Evolutionary conservation across 1,140 invertebrate species (phyloP).

Genomic region (Thaumatotibia leucotreta): DNA sequence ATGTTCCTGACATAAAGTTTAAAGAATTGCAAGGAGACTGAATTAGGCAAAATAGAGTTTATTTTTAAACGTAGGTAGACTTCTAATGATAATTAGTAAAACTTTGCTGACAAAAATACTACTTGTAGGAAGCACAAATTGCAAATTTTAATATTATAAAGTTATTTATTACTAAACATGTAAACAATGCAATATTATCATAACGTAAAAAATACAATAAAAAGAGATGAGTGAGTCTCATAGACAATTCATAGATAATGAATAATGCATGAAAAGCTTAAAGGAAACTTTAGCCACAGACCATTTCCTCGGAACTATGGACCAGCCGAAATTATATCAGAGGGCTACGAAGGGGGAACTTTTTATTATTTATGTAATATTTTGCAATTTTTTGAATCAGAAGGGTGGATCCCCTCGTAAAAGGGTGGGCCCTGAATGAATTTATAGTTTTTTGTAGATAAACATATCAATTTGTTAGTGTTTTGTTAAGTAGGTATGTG

Average conservation of each 20-base stretch:
- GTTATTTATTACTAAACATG: neutral
- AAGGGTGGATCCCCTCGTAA: conserved; percentile 69
- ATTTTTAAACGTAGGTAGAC: too few species aligned
- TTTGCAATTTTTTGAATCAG: conserved; percentile 71
- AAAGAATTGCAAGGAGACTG: too few species aligned
- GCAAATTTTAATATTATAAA: neutral
- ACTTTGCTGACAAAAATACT: neutral
- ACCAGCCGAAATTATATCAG: conserved; percentile 58
- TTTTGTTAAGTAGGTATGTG: conserved; percentile 71
- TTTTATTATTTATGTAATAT: conserved; percentile 74
- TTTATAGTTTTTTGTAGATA: conserved; percentile 74
- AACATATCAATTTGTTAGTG: conserved; percentile 76
- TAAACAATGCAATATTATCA: neutral
- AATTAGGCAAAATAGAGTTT: too few species aligned
- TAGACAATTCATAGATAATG: conserved; percentile 25
- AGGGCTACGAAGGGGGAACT: conserved; percentile 38
- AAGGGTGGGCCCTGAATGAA: conserved; percentile 71
- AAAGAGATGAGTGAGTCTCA: neutral
- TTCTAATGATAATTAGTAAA: too few species aligned
- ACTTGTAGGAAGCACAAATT: neutral
- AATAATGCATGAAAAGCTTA: conserved; percentile 59
- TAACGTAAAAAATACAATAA: neutral
- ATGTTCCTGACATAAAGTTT: too few species aligned
- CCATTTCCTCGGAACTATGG: conserved; percentile 66
- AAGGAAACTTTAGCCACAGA: conserved; percentile 39